Evolutionary conservation across 2,113 vertebrate species (phyloP).

Genomic region (Galemys pyrenaicus): DNA sequence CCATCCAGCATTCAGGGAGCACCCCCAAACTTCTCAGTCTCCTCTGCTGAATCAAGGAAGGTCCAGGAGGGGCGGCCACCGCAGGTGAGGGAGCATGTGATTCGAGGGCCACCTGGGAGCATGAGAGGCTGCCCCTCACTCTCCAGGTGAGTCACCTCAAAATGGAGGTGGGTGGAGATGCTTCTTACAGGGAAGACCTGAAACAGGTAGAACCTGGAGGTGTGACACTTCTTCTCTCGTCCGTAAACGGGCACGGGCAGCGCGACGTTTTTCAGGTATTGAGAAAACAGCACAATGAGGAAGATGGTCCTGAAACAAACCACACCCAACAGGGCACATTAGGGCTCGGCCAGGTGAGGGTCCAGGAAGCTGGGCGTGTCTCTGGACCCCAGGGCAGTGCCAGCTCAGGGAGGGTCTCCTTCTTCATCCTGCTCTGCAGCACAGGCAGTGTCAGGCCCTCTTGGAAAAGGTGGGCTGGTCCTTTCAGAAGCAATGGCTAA

Average conservation of each 20-base stretch:
- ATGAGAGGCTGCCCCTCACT: not conserved
- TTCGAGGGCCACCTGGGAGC: not conserved
- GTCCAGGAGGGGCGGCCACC: not conserved
- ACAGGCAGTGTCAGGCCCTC: too few relatives aligned
- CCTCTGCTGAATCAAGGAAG: not conserved
- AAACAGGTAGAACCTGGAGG: constrained; percentile 89
- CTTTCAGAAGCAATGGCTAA: not conserved
- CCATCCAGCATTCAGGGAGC: too few relatives aligned
- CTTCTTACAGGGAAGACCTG: constrained; percentile 94
- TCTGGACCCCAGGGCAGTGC: accelerated
- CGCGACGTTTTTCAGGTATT: constrained; percentile 92
- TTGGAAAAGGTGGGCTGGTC: not conserved
- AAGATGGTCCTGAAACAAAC: constrained; percentile 89
- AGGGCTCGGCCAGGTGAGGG: accelerated
- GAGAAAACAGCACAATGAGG: constrained; percentile 96
- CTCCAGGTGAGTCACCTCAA: not conserved
- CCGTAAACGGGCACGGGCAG: constrained; percentile 89
- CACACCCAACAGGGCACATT: not conserved
- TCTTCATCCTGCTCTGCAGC: not conserved
- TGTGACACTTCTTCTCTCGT: constrained; percentile 87
- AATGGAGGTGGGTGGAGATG: not conserved
- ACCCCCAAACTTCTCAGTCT: not conserved
- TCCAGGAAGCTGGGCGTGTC: not conserved
- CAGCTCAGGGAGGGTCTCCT: not conserved
- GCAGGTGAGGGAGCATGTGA: not conserved